A percentile compares a stretch with the other conserved stretches of the same genome.
Evolutionary conservation across 2,888 invertebrate species (phyloP).

Genomic region (Athrips mouffetella): DNA sequence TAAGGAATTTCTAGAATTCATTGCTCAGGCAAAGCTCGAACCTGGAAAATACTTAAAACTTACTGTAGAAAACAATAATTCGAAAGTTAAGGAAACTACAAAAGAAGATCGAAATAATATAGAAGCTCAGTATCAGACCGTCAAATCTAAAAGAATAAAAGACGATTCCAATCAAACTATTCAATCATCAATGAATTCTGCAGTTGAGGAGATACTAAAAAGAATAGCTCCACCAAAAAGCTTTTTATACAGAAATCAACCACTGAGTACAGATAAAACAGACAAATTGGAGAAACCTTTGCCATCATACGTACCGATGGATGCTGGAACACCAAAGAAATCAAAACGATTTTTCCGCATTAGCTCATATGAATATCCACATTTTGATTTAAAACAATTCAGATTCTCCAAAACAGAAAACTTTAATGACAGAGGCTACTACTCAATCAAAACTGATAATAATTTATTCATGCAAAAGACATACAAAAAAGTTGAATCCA

Average conservation of each 20-base stretch:
- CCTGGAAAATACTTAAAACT: slow-evolving; percentile 48
- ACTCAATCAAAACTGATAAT: slow-evolving; percentile 57
- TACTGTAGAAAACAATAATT: background rate
- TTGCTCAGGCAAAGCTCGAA: slow-evolving; percentile 51
- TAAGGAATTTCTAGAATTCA: slow-evolving; percentile 53
- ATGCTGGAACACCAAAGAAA: slow-evolving; percentile 47
- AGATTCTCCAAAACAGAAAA: slow-evolving; percentile 52
- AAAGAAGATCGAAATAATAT: slow-evolving; percentile 24
- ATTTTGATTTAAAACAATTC: slow-evolving; percentile 49
- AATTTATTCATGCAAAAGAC: slow-evolving; percentile 47
- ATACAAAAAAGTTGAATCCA: slow-evolving; percentile 46
- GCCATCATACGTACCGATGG: slow-evolving; percentile 68
- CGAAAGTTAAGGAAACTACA: slow-evolving; percentile 24
- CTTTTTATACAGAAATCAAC: slow-evolving; percentile 64
- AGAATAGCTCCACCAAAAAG: slow-evolving; percentile 66
- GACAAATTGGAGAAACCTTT: slow-evolving; percentile 40
- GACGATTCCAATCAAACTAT: slow-evolving; percentile 28
- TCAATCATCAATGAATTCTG: too few relatives aligned
- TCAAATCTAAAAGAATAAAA: slow-evolving; percentile 38
- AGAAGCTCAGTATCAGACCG: slow-evolving; percentile 64
- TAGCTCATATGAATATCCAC: slow-evolving; percentile 66
- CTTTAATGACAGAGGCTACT: slow-evolving; percentile 60
- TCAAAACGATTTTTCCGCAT: slow-evolving; percentile 52
- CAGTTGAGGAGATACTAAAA: slow-evolving; percentile 61
- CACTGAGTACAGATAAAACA: too few relatives aligned